phyloP scores from a whole-genome alignment of 2,888 invertebrate genomes.

The Orchesella flavescens region DNA sequence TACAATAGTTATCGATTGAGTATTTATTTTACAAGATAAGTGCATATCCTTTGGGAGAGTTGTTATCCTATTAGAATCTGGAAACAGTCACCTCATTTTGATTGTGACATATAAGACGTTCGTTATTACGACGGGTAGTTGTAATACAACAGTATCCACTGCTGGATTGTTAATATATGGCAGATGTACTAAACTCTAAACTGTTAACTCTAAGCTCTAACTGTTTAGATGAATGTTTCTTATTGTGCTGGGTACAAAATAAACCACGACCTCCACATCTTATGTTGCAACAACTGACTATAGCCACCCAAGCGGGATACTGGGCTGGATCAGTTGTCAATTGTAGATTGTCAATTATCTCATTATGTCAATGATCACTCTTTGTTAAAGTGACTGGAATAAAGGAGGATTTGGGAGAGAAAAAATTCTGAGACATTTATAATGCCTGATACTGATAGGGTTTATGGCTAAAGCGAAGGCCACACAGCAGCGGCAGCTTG shows the following conservation, averaged over 20 bases:
- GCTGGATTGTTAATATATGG: background rate
- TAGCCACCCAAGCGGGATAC: slow-evolving; percentile 50
- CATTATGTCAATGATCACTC: slow-evolving; percentile 39
- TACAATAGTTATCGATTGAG: too few species aligned
- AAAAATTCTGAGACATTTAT: background rate
- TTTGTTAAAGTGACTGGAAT: slow-evolving; percentile 26
- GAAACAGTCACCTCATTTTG: too few species aligned
- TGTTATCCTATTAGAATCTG: too few species aligned
- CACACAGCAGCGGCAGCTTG: background rate
- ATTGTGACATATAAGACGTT: too few species aligned
- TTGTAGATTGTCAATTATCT: slow-evolving; percentile 56
- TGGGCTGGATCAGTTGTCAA: slow-evolving; percentile 22
- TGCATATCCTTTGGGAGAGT: too few species aligned
- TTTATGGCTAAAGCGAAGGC: slow-evolving; percentile 1
- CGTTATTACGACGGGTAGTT: too few species aligned
- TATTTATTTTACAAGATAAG: too few species aligned
- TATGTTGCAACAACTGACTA: too few species aligned
- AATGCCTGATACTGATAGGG: background rate
- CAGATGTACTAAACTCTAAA: background rate
- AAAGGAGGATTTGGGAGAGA: background rate
- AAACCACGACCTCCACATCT: background rate
- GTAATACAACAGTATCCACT: background rate
- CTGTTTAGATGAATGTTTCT: background rate
- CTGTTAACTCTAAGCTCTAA: background rate
- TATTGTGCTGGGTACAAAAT: background rate